Conservation (phyloP, 2,797 vertebrate genomes). For the Melanotaenia boesemani region DNA sequence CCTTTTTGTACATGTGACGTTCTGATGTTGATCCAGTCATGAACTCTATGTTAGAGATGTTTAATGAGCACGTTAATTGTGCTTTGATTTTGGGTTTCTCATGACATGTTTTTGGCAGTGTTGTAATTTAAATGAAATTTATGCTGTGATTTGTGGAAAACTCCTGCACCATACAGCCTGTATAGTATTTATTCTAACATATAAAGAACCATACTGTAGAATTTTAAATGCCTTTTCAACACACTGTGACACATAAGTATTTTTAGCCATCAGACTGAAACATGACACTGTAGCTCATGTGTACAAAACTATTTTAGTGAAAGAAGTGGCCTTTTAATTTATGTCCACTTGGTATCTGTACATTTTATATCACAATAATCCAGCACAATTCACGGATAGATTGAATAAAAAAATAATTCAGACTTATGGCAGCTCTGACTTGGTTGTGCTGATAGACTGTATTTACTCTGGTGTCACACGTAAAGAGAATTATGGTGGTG, state of each 20-base stretch:
- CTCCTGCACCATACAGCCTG: conserved; percentile 52
- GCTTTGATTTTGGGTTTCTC: conserved; percentile 51
- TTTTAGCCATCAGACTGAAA: conserved; percentile 46
- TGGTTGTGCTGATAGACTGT: conserved; percentile 10
- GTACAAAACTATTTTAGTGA: conserved; percentile 4
- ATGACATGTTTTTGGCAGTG: conserved; percentile 9
- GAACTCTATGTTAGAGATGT: conserved; percentile 82
- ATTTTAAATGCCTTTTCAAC: conserved; percentile 62
- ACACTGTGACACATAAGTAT: conserved; percentile 71
- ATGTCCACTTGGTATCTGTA: conserved; percentile 18
- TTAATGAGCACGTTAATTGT: conserved; percentile 71
- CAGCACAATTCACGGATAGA: conserved; percentile 21
- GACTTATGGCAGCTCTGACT: conserved; percentile 39
- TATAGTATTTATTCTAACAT: conserved; percentile 51
- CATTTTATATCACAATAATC: conserved; percentile 11
- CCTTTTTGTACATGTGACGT: conserved; percentile 49
- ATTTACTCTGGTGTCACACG: conserved; percentile 14
- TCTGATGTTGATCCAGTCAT: conserved; percentile 57
- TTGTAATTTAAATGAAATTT: conserved; percentile 42
- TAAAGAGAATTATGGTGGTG: background rate
- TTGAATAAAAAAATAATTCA: background rate
- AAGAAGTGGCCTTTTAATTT: conserved; percentile 56
- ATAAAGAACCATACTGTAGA: conserved; percentile 42
- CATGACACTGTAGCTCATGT: conserved; percentile 38
- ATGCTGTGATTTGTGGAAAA: conserved; percentile 32